A percentile compares a stretch with the other conserved stretches of the same genome.
phyloP scores from a whole-genome alignment of 2,113 vertebrate genomes.

The Tetrao urogallus region DNA sequence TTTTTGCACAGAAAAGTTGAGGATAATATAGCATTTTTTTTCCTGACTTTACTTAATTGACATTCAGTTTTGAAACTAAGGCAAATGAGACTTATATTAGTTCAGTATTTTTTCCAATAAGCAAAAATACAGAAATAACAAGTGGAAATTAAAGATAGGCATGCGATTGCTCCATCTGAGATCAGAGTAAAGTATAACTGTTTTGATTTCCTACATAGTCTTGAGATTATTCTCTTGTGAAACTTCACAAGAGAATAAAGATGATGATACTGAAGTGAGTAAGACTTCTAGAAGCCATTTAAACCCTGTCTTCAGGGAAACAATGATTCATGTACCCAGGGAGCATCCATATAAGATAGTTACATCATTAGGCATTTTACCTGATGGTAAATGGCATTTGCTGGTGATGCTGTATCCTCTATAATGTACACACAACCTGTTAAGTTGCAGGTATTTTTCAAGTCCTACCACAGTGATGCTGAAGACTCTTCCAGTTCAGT shows the following conservation, averaged over 20 bases:
- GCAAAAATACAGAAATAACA: neutral
- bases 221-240: neutral
- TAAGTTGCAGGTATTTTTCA: constrained; percentile 17
- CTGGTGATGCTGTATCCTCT: neutral
- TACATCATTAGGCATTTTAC: neutral
- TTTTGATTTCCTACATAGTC: neutral
- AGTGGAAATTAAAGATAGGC: neutral
- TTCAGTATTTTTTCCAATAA: neutral
- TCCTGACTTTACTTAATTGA: neutral
- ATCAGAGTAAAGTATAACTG: neutral
- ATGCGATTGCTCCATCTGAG: neutral
- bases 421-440: neutral
- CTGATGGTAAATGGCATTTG: neutral
- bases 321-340: rapidly evolving
- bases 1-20: neutral
- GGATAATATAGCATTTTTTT: neutral
- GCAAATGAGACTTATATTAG: neutral
- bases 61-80: neutral
- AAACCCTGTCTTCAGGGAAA: neutral
- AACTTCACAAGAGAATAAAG: neutral
- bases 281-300: neutral
- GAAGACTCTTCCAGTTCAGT: constrained; percentile 58
- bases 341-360: neutral
- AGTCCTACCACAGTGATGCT: constrained; percentile 58
- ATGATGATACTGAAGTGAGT: neutral